Base-by-base conservation (phyloP, 2,888 invertebrate genomes). In the Eilema caniola region DNA sequence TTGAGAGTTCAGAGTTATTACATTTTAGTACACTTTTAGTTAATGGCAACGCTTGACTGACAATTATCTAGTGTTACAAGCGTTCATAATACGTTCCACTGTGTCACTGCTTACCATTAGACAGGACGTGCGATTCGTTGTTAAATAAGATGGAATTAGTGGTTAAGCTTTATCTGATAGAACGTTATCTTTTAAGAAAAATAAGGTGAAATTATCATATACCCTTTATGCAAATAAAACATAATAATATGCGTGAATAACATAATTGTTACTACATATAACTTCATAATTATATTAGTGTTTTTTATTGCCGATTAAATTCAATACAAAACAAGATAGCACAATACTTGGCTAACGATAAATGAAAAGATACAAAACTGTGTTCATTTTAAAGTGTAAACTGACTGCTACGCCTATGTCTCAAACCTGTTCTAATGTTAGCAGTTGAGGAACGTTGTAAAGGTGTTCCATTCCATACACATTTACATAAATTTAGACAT, bases 381-480 rank as follows among this genome's bases (percentile, higher is more conserved):
- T 47, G 20, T 20, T n/a, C 20, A 59, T 25, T 24, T 25, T 67
- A 77, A 74, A 69, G 37, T 69, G 56, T 69, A 60, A 73, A 71
- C n/a, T 23, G 2, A 53, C 63, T 64, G 60, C 23, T 67, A 28
- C 62, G 68, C 71, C 69, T 77, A 75, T 74, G 71, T 77, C 28
- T 61, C 37, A 72, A 77, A 79, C 77, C 75, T 69, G 79, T 77
- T 79, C 66, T 72, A 73, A 75, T 75, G 56, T 53, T 61, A 73
- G 69, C 69, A 66, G 69, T 47, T 62, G 37, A 69, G 53, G 41
- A 70, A 62, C 62, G 67, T 67, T 24, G 66, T 71, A 60, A 53
- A 71, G 59, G 56, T 70, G 74, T 74, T 74, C 57, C 59, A 59
- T 74, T 74, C 57, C 59, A 59, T 69, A 72, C 53, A 72, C 68